Percentiles rank a stretch among this genome's conserved stretches.
Evolutionary conservation across 2,113 vertebrate genomes (phyloP).

Genomic region (Sturnus vulgaris): DNA sequence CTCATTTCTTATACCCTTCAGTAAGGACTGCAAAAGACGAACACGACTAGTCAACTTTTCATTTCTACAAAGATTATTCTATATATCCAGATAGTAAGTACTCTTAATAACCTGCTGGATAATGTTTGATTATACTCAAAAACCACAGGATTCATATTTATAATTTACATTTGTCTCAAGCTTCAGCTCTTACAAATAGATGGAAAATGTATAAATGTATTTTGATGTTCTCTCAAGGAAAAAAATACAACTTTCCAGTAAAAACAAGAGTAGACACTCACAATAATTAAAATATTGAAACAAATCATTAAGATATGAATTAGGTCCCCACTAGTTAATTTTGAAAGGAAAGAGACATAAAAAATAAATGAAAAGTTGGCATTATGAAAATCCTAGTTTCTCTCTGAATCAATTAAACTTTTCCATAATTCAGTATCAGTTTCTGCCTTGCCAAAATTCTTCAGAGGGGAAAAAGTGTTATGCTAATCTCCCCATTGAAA

Average conservation of each 20-base stretch:
- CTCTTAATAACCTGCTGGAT: not conserved
- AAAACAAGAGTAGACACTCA: not conserved
- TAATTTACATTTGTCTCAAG: not conserved
- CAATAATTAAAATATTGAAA: not conserved
- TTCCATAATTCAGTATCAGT: not conserved
- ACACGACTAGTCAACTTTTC: not conserved
- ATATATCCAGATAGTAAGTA: not conserved
- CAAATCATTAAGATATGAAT: not conserved
- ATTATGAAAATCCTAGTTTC: not conserved
- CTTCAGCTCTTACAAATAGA: not conserved
- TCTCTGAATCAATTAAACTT: not conserved
- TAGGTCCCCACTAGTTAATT: not conserved
- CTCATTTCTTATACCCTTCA: not conserved
- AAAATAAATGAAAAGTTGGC: not conserved
- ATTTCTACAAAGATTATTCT: not conserved
- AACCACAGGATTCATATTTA: not conserved
- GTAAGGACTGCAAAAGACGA: not conserved
- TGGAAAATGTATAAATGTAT: not conserved
- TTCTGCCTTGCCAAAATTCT: not conserved
- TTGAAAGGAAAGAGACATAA: not conserved
- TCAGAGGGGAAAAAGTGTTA: not conserved
- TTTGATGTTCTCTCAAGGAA: not conserved
- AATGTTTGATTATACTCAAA: not conserved
- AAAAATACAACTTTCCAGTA: not conserved
- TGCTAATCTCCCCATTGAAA: not conserved